These are phyloP conservation scores for Fissipunctia ypsillon DNA, from an alignment of 2,888 invertebrate species.

Conservation along the genomic window DNA sequence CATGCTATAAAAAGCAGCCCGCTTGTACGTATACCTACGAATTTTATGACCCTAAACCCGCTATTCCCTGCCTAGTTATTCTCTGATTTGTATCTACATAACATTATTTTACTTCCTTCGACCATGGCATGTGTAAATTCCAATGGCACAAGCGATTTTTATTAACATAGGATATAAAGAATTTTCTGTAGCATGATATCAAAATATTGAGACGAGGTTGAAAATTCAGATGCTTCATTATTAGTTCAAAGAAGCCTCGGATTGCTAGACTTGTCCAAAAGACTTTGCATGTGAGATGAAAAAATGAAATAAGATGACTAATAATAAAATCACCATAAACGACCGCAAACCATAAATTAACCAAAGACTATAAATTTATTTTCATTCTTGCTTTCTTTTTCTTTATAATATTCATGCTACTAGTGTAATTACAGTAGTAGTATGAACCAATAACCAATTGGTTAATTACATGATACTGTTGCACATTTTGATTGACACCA, in stretches of 20 bases:
- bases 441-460: no score
- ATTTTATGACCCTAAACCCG: conserved; percentile 51
- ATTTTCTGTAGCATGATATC: not conserved
- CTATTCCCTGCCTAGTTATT: conserved; percentile 55
- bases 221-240: not conserved
- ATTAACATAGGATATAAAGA: no score
- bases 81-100: conserved; percentile 51
- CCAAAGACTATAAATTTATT: no score
- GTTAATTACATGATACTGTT: not conserved
- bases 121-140: not conserved
- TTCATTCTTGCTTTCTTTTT: no score
- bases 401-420: not conserved
- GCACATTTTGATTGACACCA: not conserved
- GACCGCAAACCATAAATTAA: no score
- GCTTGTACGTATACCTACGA: conserved; percentile 21
- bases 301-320: not conserved
- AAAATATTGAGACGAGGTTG: not conserved
- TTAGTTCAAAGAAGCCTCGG: not conserved
- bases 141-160: not conserved
- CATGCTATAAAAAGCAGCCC: conserved; percentile 51
- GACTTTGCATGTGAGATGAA: not conserved
- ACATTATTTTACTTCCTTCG: not conserved
- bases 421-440: no score
- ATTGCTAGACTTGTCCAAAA: no score
- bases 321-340: no score